Base-by-base conservation (phyloP, 2,797 vertebrate genomes). In the Anguilla marmorata region DNA sequence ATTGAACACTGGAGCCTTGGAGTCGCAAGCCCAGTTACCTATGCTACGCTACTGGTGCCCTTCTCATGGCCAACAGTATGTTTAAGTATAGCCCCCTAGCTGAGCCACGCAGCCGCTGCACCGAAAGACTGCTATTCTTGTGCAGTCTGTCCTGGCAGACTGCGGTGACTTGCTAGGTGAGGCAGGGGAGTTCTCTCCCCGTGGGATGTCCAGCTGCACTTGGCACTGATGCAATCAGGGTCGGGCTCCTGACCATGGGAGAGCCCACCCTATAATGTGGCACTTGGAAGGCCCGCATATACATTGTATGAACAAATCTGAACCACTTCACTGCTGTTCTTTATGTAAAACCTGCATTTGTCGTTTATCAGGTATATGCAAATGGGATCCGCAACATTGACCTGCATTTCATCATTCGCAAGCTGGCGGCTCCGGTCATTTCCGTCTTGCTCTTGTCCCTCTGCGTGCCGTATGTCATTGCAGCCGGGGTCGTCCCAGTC, bases 361-460 rank as follows among this genome's bases (percentile, higher is more conserved):
- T 86, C 63, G 19, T 90, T 4, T 90, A 89, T 88, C 82, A 99
- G 98, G 98, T 99, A 85, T 99, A 99, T 82, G 99, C 99, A 90
- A 99, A 99, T 56, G 98, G 98, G 0, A 99, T 99, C 93, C 97
- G 99, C 88, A 99, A 99, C 95, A 99, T 99, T 58, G 98, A 99
- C 91, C 97, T 99, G 84, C 97, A 99, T 89, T 99, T 99, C 93
- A 99, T 99, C 91, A 97, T 99, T 91, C 96, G 96, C 19, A 99
- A 97, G 90, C 96, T 99, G 94, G 98, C 98, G 2, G 97, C 98
- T 7, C 99, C 99, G 0, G 98, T 99, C 63, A 99, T 99, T 93
- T 97, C 97, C 9, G 98, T 99, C 89, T 95, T 99, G 85, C 92
- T 99, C 86, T 95, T 99, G 90, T 99, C 98, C 21, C 94, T 99